A percentile compares a stretch with the other conserved stretches of the same genome.
Evolutionary conservation across 2,797 vertebrate species (phyloP).

Genomic region (Alauda arvensis): DNA sequence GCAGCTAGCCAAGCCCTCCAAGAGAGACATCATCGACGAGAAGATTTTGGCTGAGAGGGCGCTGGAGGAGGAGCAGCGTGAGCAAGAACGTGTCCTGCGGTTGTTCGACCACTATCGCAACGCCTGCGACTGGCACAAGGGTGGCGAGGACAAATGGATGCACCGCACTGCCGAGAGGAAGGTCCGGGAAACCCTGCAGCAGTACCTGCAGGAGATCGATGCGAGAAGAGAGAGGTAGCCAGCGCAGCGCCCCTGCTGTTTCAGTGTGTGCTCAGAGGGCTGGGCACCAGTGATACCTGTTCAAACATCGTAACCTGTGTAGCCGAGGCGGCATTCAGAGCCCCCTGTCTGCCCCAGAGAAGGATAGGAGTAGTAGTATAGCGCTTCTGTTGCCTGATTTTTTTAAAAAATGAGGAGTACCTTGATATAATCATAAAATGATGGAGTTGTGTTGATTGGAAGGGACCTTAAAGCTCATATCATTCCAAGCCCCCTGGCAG

Average conservation of each 20-base stretch:
- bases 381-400: background rate
- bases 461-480: background rate
- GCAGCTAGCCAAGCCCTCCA: slow-evolving; percentile 69
- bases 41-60: slow-evolving; percentile 45
- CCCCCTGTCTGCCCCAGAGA: background rate
- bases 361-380: background rate
- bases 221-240: slow-evolving; percentile 80
- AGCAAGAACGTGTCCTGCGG: background rate
- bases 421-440: background rate
- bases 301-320: background rate
- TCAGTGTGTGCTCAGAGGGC: background rate
- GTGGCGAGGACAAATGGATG: slow-evolving; percentile 55
- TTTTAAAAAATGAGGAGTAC: background rate
- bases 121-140: slow-evolving; percentile 69
- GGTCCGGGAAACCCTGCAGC: slow-evolving; percentile 62
- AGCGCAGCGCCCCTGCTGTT: rapidly evolving
- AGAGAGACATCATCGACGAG: background rate
- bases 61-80: background rate
- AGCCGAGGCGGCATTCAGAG: rapidly evolving
- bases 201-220: slow-evolving; percentile 64
- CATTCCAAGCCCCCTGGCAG: background rate
- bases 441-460: background rate
- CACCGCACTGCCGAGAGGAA: slow-evolving; percentile 56
- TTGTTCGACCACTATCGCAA: background rate
- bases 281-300: rapidly evolving